Base-by-base conservation (phyloP, 2,888 invertebrate species). In the Ophioninae sp. region DNA sequence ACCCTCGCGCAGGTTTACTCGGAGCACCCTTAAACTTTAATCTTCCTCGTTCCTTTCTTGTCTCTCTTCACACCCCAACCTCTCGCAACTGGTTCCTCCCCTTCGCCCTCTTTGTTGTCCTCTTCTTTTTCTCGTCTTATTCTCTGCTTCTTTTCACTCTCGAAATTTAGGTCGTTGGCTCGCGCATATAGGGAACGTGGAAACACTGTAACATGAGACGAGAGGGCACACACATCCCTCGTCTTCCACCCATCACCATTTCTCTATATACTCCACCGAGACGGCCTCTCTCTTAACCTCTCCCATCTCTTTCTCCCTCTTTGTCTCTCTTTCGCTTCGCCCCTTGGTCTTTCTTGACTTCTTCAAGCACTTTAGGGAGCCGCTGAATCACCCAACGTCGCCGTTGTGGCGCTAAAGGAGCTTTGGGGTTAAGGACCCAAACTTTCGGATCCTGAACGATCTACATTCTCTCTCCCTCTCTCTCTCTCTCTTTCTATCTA, bases 21-120 rank as follows among this genome's bases (percentile, higher is more conserved):
- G 67, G 76, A 77, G 62, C 64, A 81, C 83, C 81, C 83, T 86
- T 80, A 85, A 86, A 85, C 83, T 85, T 85, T 82, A 82, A 85
- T 85, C 85, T 85, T 80, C 74, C 82, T 75, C 85, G 57, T 82
- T 80, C 80, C 70, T 81, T 75, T 78, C 82, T 64, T 77, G 67
- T 77, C 75, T 82, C 69, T 21, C 64, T 80, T 84, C 80, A 76
- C 61, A 75, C 79, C 79, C 72, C 57, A 73, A 56, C 79, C 76
- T 65, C 79, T 59, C 44, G 68, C 70, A 56, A 61, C 57, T 75
- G 75, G 57, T 72, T 59, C 75, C 41, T 73, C 75, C 65, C 73
- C 72, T 64, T 74, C 44, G 21, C 74, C 41, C 62, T 41, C 64
- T 57, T 78, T 56, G 64, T 69, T 61, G 59, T 81, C 64, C 61